Evolutionary conservation across 2,888 invertebrate genomes (phyloP).

Genomic region (Leucania comma): DNA sequence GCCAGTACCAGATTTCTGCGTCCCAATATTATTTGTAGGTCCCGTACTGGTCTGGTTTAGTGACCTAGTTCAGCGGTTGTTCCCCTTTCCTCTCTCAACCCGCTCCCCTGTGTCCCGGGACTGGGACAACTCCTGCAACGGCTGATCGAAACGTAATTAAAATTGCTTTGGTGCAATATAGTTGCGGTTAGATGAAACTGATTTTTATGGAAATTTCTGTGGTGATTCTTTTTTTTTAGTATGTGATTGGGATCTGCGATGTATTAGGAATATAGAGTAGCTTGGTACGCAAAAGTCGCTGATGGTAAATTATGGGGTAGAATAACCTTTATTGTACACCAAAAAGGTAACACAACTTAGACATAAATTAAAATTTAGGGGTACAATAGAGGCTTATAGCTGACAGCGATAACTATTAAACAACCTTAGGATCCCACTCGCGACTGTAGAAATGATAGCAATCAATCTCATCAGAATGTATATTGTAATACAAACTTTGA

Average conservation of each 20-base stretch:
- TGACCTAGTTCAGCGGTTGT: conserved; percentile 80
- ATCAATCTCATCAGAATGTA: neutral
- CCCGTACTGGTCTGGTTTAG: conserved; percentile 73
- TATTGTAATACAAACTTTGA: neutral
- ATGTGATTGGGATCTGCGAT: neutral
- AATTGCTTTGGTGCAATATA: conserved; percentile 45
- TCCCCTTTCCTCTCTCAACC: conserved; percentile 55
- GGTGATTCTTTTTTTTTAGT: neutral
- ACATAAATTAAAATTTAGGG: too few relatives aligned
- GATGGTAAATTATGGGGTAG: neutral
- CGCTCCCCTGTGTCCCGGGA: conserved; percentile 65
- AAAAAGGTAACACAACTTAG: too few relatives aligned
- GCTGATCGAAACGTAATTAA: conserved; percentile 62
- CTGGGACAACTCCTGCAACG: conserved; percentile 53
- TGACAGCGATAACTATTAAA: too few relatives aligned
- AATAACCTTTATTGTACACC: too few relatives aligned
- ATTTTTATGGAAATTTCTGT: neutral
- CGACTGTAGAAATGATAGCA: neutral
- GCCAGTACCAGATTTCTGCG: conserved; percentile 57
- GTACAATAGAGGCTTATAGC: too few relatives aligned
- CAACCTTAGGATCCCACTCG: neutral
- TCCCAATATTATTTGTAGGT: conserved; percentile 72
- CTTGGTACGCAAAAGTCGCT: neutral
- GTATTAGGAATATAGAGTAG: neutral
- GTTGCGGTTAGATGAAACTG: neutral